phyloP scores from a whole-genome alignment of 1,140 invertebrate species.

The Zaprionus nigranus region DNA sequence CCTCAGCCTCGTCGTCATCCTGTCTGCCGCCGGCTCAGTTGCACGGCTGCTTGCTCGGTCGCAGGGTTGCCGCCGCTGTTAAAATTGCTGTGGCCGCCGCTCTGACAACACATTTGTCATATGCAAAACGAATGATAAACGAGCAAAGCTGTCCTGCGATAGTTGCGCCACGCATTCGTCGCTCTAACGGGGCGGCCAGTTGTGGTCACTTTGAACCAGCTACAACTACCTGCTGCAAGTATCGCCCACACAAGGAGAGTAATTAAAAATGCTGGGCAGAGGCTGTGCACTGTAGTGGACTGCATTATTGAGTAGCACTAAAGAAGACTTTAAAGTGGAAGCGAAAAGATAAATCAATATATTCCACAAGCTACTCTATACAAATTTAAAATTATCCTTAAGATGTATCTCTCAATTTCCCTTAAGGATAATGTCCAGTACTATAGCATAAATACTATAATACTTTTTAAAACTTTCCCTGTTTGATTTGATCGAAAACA shows the following conservation, averaged over 20 bases:
- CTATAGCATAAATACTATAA: no score
- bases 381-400: neutral
- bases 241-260: neutral
- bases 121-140: constrained; percentile 41
- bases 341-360: neutral
- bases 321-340: neutral
- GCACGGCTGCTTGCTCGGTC: neutral
- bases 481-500: no score
- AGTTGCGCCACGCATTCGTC: constrained; percentile 32
- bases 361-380: neutral
- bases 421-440: no score
- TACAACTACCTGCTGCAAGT: neutral
- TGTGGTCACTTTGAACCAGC: constrained; percentile 25
- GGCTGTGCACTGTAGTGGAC: neutral
- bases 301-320: neutral
- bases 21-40: neutral
- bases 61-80: constrained; percentile 13
- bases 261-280: neutral
- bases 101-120: constrained; percentile 36
- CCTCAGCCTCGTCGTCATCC: neutral
- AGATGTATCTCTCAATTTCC: no score
- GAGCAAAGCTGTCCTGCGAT: constrained; percentile 9
- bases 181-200: neutral
- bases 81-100: constrained; percentile 15
- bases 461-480: no score